Evolutionary conservation across 2,888 invertebrate species (phyloP).

Genomic region (Psylliodes chrysocephalus): DNA sequence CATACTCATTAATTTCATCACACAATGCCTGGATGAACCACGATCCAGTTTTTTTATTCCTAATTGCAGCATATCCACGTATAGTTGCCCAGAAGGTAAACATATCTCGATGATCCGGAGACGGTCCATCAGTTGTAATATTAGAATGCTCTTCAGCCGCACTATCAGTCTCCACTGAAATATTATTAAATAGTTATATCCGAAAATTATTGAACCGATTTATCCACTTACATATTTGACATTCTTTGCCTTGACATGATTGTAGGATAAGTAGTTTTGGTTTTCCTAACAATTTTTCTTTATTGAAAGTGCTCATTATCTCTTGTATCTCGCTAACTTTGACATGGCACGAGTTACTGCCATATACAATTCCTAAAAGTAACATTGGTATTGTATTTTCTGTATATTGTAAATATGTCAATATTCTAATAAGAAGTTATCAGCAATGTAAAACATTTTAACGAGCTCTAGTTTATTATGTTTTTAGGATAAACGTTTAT

Average conservation of each 20-base stretch:
- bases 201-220: too few species aligned
- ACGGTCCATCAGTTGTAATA: constrained; percentile 47
- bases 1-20: constrained; percentile 49
- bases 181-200: not conserved
- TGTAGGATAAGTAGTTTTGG: constrained; percentile 70
- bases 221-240: constrained; percentile 52
- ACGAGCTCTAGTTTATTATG: too few species aligned
- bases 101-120: constrained; percentile 51
- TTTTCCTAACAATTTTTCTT: constrained; percentile 60
- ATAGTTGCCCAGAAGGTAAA: constrained; percentile 59
- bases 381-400: too few species aligned
- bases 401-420: too few species aligned
- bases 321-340: constrained; percentile 62
- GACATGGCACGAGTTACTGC: constrained; percentile 65
- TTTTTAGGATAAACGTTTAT: too few species aligned
- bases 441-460: too few species aligned
- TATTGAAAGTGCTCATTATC: constrained; percentile 60
- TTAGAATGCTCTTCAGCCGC: constrained; percentile 38
- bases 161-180: constrained; percentile 33
- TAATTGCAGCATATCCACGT: constrained; percentile 58
- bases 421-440: too few species aligned
- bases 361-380: constrained; percentile 65
- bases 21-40: constrained; percentile 62
- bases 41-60: constrained; percentile 55
- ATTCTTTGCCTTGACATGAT: constrained; percentile 67